Evolutionary conservation across 2,888 invertebrate species (phyloP).

Genomic region (Drosophila paramelanica): DNA sequence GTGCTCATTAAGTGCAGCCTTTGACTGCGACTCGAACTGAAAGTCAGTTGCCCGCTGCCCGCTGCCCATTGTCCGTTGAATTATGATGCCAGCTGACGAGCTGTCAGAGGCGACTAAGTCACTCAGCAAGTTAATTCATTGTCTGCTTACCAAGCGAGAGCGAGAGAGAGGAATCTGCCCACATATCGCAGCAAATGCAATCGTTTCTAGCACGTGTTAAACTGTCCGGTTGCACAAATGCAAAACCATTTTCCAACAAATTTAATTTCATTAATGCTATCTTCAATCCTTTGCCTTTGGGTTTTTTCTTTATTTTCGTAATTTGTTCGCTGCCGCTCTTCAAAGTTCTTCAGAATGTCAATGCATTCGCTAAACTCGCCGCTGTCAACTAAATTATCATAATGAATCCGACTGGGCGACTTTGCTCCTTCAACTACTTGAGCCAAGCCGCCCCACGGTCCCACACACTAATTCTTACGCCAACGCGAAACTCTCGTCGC

Average conservation of each 20-base stretch:
- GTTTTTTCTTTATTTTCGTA: constrained; percentile 9
- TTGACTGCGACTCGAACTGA: constrained; percentile 50
- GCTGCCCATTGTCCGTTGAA: constrained; percentile 50
- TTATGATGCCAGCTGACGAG: constrained; percentile 80
- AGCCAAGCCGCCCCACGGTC: constrained; percentile 40
- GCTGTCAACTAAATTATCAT: constrained; percentile 75
- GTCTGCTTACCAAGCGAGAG: no score
- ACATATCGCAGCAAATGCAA: constrained; percentile 25
- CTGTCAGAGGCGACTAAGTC: constrained; percentile 61
- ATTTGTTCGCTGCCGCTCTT: constrained; percentile 45
- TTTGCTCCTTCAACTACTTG: constrained; percentile 72
- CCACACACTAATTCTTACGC: not conserved
- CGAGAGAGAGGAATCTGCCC: constrained; percentile 31
- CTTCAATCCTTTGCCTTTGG: constrained; percentile 31
- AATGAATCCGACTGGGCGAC: constrained; percentile 74
- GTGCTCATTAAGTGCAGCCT: constrained; percentile 77
- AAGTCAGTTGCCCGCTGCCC: constrained; percentile 10
- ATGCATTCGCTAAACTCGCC: constrained; percentile 52
- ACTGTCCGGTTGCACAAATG: constrained; percentile 21
- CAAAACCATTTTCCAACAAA: constrained; percentile 71
- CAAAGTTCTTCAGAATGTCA: constrained; percentile 76
- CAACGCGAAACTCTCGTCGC: constrained; percentile 17
- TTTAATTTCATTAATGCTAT: constrained; percentile 72
- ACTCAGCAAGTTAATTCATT: constrained; percentile 63
- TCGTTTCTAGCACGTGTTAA: constrained; percentile 50